phyloP scores from a whole-genome alignment of 2,797 vertebrate genomes.

The Huso huso region DNA sequence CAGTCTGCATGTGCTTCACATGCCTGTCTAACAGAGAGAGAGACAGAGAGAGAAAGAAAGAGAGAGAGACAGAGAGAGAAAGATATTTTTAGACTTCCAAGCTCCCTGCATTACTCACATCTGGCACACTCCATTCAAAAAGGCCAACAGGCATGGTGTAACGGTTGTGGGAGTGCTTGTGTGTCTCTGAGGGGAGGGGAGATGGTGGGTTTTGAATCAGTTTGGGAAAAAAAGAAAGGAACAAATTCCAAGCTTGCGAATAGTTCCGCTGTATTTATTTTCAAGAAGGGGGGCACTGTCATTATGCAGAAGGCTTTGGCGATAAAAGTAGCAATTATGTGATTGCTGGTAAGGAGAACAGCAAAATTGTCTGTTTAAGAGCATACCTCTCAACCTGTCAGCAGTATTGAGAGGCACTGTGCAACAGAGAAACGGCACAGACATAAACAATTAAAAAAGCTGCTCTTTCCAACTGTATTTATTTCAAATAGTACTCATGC shows the following conservation, averaged over 20 bases:
- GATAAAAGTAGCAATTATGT: neutral
- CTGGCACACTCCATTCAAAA: constrained; percentile 37
- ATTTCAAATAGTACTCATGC: too few species aligned
- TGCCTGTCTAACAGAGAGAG: constrained; percentile 20
- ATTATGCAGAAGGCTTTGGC: constrained; percentile 41
- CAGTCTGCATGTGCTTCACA: constrained; percentile 29
- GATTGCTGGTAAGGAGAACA: neutral
- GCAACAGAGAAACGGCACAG: too few species aligned
- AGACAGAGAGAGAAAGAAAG: constrained; percentile 1
- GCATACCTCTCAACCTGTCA: neutral
- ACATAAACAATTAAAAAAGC: too few species aligned
- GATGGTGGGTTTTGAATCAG: neutral
- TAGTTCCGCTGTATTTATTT: constrained; percentile 56
- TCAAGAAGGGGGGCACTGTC: constrained; percentile 50
- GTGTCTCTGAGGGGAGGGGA: neutral
- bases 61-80: constrained; percentile 21
- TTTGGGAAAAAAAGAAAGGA: constrained; percentile 26
- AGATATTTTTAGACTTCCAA: constrained; percentile 35
- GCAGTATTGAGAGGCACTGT: neutral
- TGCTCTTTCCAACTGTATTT: too few species aligned
- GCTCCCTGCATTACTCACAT: constrained; percentile 35
- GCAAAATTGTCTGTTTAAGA: neutral
- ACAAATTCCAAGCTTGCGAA: constrained; percentile 58
- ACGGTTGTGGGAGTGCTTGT: constrained; percentile 15
- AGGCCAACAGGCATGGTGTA: constrained; percentile 21